phyloP scores from a whole-genome alignment of 2,888 invertebrate species.

The Ephialtes manifestator region DNA sequence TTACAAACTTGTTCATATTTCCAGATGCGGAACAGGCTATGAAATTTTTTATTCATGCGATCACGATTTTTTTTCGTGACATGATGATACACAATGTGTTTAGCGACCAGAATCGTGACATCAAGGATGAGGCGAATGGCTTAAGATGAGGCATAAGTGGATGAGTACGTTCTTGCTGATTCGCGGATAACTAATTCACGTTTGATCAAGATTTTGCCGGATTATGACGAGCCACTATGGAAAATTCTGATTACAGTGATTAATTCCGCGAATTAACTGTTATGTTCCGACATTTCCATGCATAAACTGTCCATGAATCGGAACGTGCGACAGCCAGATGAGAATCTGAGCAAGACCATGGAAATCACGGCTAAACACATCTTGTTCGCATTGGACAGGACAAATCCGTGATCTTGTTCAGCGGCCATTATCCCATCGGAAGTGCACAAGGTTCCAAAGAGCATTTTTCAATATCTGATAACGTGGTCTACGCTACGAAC shows the following conservation, averaged over 20 bases:
- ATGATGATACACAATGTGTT: constrained; percentile 49
- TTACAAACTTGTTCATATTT: neutral
- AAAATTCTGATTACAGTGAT: neutral
- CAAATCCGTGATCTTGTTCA: constrained; percentile 42
- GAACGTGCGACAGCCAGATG: neutral
- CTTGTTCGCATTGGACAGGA: no score
- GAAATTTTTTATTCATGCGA: constrained; percentile 56
- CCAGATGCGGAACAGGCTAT: constrained; percentile 57
- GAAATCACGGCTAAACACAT: no score
- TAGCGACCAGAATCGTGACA: constrained; percentile 42
- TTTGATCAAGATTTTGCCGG: no score
- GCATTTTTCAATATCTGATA: constrained; percentile 69
- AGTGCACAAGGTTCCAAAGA: constrained; percentile 29
- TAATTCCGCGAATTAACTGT: neutral
- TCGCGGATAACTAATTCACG: no score
- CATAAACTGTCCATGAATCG: neutral
- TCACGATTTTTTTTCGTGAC: constrained; percentile 58
- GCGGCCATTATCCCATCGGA: constrained; percentile 32
- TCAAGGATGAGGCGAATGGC: constrained; percentile 43
- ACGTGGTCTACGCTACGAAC: constrained; percentile 31
- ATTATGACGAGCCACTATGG: no score
- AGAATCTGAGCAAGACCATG: neutral
- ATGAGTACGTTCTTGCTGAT: no score
- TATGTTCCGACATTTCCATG: neutral
- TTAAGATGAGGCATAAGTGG: constrained; percentile 27